phyloP scores from a whole-genome alignment of 1,140 invertebrate genomes.

The Leptonema lineaticorne region DNA sequence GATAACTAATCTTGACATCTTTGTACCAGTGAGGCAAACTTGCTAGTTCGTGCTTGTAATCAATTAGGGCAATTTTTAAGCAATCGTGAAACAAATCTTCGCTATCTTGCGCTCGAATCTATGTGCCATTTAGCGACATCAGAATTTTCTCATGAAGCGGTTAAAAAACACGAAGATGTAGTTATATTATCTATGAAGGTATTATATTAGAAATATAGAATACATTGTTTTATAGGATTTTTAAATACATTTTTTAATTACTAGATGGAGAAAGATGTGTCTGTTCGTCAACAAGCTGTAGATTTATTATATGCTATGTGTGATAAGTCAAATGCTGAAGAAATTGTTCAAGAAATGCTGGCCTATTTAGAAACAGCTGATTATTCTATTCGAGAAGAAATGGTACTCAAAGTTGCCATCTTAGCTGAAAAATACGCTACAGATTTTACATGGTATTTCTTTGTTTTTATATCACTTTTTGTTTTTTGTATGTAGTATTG shows the following conservation, averaged over 20 bases:
- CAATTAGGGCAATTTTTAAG: constrained; percentile 98
- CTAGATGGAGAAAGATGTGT: constrained; percentile 97
- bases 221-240: neutral
- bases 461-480: constrained; percentile 16
- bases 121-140: constrained; percentile 99
- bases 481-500: constrained; percentile 13
- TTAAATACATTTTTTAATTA: neutral
- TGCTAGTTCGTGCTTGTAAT: constrained; percentile 97
- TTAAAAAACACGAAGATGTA: constrained; percentile 99
- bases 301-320: constrained; percentile 99
- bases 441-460: constrained; percentile 92
- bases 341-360: constrained; percentile 99
- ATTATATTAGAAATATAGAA: constrained; percentile 28
- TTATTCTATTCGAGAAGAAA: constrained; percentile 99
- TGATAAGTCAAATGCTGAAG: constrained; percentile 98
- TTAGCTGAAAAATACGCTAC: constrained; percentile 99
- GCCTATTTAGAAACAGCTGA: constrained; percentile 99
- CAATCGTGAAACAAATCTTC: constrained; percentile 97
- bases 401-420: constrained; percentile 99
- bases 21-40: constrained; percentile 82
- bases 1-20: too few relatives aligned
- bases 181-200: constrained; percentile 98
- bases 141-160: constrained; percentile 99
- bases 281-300: constrained; percentile 96
- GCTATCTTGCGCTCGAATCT: constrained; percentile 97